phyloP scores from a whole-genome alignment of 2,888 invertebrate genomes.

The Endotricha flammealis region DNA sequence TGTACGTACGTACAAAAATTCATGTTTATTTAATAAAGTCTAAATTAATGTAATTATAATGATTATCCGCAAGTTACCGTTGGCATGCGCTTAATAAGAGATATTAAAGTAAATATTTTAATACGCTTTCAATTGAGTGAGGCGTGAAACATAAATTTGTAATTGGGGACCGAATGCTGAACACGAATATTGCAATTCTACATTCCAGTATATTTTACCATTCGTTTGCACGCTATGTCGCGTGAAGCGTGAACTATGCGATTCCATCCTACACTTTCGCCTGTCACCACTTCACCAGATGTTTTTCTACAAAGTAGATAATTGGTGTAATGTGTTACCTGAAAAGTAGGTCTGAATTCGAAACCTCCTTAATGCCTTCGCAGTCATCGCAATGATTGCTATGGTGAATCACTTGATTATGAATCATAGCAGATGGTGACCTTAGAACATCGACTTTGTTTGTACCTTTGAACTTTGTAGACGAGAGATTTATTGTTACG shows the following conservation, averaged over 20 bases:
- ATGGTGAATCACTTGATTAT: slow-evolving; percentile 4
- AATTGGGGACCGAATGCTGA: slow-evolving; percentile 12
- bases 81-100: too few relatives aligned
- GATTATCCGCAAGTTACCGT: too few relatives aligned
- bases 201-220: slow-evolving; percentile 33
- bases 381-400: too few relatives aligned
- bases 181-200: slow-evolving; percentile 18
- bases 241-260: slow-evolving; percentile 45
- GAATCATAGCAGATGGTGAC: neutral
- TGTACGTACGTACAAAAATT: too few relatives aligned
- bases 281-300: slow-evolving; percentile 36
- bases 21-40: too few relatives aligned
- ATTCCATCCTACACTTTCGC: slow-evolving; percentile 49
- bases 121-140: too few relatives aligned
- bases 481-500: too few relatives aligned
- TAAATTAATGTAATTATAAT: too few relatives aligned
- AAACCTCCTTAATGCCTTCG: too few relatives aligned
- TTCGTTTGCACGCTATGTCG: slow-evolving; percentile 44
- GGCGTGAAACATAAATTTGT: neutral
- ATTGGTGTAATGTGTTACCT: slow-evolving; percentile 29
- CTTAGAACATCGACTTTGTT: neutral
- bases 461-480: slow-evolving; percentile 2
- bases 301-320: slow-evolving; percentile 31
- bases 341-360: slow-evolving; percentile 24
- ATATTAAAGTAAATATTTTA: too few relatives aligned